Evolutionary conservation across 1,140 invertebrate species (phyloP), one percentile per base, ranked within the genome.

Genomic region (Orchesella cincta): DNA sequence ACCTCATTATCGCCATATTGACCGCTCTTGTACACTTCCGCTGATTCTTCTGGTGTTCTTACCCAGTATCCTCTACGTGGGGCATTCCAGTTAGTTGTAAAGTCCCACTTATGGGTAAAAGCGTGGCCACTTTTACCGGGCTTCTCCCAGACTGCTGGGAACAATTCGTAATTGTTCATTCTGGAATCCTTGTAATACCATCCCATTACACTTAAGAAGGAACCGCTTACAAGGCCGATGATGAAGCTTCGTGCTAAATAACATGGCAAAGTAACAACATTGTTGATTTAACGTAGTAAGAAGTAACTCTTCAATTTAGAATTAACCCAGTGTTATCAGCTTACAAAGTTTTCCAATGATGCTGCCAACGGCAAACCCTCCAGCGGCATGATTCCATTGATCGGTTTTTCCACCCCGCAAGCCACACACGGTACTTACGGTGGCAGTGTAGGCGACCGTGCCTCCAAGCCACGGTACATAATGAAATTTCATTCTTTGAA

Each of bases 381-480:
- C 78, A 1, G n/a, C 23, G 1, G 62, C 1, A 34, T 81, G 80
- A 76, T 81, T 79, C 39, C 3, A 54, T 16, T 36, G 26, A 18
- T 33, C 46, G 18, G 64, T 76, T 57, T 75, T 52, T 36, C 78
- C 76, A 0, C 79, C 75, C 35, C 79, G 70, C 1, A 82, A 0
- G 23, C 29, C 23, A 16, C 54, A 35, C 1, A 46, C 29, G 26
- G 62, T 20, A 39, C 16, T 33, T 1, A 71, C 67, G 31, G 34
- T 12, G 18, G 73, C 23, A 8, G 51, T 46, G 64, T 82, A 82
- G 16, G 76, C 73, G 20, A 79, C 0, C 34, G 75, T 77, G 28
- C 51, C 79, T 62, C 81, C 81, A 0, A 82, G 20, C 1, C 77
- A 12, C 1, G 77, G 77, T 20, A 71, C 64, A 28, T 57, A 62